Base-by-base conservation (phyloP, 2,888 invertebrate species). In the Lagria hirta region DNA sequence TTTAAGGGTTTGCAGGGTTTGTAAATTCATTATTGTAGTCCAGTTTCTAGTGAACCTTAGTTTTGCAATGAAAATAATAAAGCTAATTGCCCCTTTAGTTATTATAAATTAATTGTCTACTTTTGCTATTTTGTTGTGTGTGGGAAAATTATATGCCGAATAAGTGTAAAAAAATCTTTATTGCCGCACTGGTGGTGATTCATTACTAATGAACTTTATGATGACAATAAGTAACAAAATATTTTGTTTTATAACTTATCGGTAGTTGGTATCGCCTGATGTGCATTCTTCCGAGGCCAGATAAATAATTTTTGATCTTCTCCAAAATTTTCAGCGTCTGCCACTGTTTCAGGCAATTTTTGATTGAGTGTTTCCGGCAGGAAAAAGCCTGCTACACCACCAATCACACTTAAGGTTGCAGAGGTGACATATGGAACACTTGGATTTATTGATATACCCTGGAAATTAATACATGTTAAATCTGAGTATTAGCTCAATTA, bases 301-400 rank as follows among this genome's bases (percentile, higher is more conserved):
- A 20, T 28, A 36, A 41, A 49, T 10, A 49, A 21, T 16, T 36
- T 45, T 10, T 41, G 41, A 26, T 40, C 36, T 6, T 15, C 17
- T 1, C 46, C 46, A 12, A 46, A 82, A 13, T 67, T 59, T 53
- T 75, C 71, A 1, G 81, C 81, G 52, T 83, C 83, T 56, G 75
- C 74, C 49, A 83, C 62, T 3, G 81, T 80, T 69, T 83, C 82
- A 24, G 83, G 83, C 42, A 84, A 64, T 57, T 75, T 78, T 41
- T 74, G 73, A 60, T 81, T 77, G 38, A 81, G 67, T 2, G 83
- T 83, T 70, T 84, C 83, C 1, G 83, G 83, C 27, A 84, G 65
- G 51, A 78, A 74, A 14, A 76, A 57, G 1, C 75, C 73, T 1
- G 73, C 69, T 12, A 77, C 32, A 10, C 74, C 66, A 23, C 78